Base-by-base conservation (phyloP, 2,113 vertebrate species). In the Caranx ignobilis region DNA sequence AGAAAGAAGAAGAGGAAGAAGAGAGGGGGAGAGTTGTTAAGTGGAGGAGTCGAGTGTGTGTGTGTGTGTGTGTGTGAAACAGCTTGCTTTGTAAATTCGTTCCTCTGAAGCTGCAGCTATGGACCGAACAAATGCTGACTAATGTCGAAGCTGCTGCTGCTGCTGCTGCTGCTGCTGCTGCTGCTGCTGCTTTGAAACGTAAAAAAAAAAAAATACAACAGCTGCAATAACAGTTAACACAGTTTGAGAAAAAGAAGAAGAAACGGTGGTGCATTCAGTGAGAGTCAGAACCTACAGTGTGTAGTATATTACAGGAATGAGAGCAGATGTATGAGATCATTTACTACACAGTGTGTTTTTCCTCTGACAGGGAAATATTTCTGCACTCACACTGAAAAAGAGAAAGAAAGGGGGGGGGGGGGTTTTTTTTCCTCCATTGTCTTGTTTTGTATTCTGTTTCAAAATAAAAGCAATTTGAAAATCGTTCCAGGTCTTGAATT, bases 381-480 rank as follows among this genome's bases (percentile, higher is more conserved):
- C 77, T 82, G 71, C 79, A 64, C 79, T 76, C 62, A 16, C 55
- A 78, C 26, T 26, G 76, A 75, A 83, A 63, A 57, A 12, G 7
- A 34, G 31, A 45, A 55, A 21, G 8, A 26, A 26, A 26, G 4
- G 2, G 15, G 1, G 26, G 26, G 1, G 26, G 26, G 26, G 4
- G 2, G 15, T 52, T 69, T 76, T 47, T 61, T 73, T 74, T 82
- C 71, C 74, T 79, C 63, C 76, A 64, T 82, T 84, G 83, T 92
- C 86, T 90, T 90, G 83, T 87, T 89, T 87, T 84, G 86, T 90
- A 89, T 91, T 92, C 84, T 76, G 82, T 84, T 84, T 89, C 85
- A 90, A 91, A 93, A 93, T 92, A 93, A 95, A 94, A 93, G 91
- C 83, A 90, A 94, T 95, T 88, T 92, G 87, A 93, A 86, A 95